phyloP scores from a whole-genome alignment of 2,797 vertebrate genomes.

The Xenops minutus region DNA sequence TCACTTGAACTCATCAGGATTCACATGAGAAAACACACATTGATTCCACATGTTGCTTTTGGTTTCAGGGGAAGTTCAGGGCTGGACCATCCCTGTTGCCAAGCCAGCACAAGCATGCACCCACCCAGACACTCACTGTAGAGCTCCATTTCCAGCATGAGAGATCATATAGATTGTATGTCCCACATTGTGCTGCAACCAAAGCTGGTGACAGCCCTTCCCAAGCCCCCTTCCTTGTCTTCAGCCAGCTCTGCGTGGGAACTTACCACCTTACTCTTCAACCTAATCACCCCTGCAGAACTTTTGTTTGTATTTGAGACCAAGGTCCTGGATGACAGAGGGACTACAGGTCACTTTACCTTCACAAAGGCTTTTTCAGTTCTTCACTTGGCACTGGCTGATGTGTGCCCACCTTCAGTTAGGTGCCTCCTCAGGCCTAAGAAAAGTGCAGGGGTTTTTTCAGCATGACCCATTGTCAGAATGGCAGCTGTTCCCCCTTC shows the following conservation, averaged over 20 bases:
- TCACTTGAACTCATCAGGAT: background rate
- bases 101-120: accelerated
- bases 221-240: background rate
- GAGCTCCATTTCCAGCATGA: accelerated
- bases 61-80: background rate
- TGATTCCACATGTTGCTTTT: background rate
- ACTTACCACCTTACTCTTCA: background rate
- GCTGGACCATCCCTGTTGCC: accelerated
- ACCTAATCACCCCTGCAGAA: accelerated
- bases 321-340: background rate
- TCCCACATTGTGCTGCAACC: background rate
- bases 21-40: background rate
- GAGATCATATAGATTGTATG: accelerated
- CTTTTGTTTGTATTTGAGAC: background rate
- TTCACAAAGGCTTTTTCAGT: background rate
- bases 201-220: background rate
- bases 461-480: background rate
- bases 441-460: background rate
- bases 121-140: accelerated
- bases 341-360: background rate
- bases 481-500: background rate
- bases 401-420: accelerated
- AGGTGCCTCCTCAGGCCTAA: background rate
- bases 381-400: background rate
- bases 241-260: background rate